Conservation (phyloP, 2,888 invertebrate species). For the Caenorhabditis angaria region DNA sequence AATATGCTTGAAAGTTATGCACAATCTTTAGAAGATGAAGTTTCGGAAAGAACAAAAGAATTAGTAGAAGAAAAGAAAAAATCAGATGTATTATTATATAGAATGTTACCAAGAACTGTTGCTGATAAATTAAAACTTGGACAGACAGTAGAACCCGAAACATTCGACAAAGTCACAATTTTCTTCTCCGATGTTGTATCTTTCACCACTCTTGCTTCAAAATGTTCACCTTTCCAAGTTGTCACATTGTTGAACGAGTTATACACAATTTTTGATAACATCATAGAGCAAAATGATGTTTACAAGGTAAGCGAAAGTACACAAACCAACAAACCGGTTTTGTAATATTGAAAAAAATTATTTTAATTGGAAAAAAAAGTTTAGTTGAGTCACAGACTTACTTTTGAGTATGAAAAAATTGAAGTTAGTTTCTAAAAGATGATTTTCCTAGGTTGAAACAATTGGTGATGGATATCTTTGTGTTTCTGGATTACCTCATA, state of each 20-base stretch:
- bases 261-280: slow-evolving; percentile 66
- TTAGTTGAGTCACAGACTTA: no score
- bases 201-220: slow-evolving; percentile 58
- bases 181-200: slow-evolving; percentile 64
- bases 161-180: slow-evolving; percentile 59
- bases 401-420: neutral
- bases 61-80: slow-evolving; percentile 68
- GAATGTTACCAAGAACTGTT: slow-evolving; percentile 60
- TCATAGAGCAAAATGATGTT: slow-evolving; percentile 67
- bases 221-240: slow-evolving; percentile 61
- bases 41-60: slow-evolving; percentile 49
- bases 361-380: neutral
- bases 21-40: slow-evolving; percentile 56
- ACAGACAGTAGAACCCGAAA: slow-evolving; percentile 54
- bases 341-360: neutral
- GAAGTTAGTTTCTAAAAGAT: neutral
- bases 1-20: slow-evolving; percentile 62
- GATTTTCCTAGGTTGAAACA: slow-evolving; percentile 52
- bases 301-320: slow-evolving; percentile 59
- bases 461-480: slow-evolving; percentile 56
- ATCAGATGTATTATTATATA: slow-evolving; percentile 60
- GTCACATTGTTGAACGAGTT: slow-evolving; percentile 66
- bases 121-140: slow-evolving; percentile 64
- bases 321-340: no score
- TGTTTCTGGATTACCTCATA: slow-evolving; percentile 52